phyloP scores from a whole-genome alignment of 2,113 vertebrate genomes.

The Centropus unirufus region DNA sequence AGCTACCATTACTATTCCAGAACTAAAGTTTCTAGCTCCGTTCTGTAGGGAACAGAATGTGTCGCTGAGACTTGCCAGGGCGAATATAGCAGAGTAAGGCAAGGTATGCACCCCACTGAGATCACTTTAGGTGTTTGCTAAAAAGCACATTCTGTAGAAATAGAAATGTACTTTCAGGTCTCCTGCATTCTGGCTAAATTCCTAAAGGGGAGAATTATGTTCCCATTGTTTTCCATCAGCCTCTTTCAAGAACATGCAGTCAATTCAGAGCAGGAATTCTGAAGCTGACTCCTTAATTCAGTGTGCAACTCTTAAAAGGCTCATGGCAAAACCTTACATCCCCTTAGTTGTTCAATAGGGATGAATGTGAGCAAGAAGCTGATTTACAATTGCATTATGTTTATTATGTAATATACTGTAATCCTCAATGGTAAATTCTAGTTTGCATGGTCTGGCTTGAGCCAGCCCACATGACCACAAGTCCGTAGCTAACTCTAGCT shows the following conservation, averaged over 20 bases:
- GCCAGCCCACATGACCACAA: not conserved
- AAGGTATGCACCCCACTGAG: not conserved
- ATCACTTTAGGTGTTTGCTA: not conserved
- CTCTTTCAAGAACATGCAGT: not conserved
- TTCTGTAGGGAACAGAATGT: not conserved
- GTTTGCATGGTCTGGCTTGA: not conserved
- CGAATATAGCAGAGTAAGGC: not conserved
- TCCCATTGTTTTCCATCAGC: not conserved
- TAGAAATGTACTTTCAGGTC: not conserved
- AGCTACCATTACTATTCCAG: not conserved
- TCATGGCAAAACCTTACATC: not conserved
- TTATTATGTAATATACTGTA: not conserved
- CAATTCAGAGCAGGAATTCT: not conserved
- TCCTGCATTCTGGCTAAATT: not conserved
- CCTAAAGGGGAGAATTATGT: not conserved
- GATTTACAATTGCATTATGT: not conserved
- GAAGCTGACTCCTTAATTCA: not conserved
- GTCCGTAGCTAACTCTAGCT: not conserved
- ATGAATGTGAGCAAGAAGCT: not conserved
- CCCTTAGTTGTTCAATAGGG: not conserved
- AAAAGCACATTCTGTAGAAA: not conserved
- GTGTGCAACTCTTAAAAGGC: not conserved
- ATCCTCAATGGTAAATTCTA: not conserved
- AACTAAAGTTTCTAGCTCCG: not conserved
- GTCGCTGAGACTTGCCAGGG: not conserved